Base-by-base conservation (phyloP, 2,113 vertebrate species). In the Lates calcarifer region DNA sequence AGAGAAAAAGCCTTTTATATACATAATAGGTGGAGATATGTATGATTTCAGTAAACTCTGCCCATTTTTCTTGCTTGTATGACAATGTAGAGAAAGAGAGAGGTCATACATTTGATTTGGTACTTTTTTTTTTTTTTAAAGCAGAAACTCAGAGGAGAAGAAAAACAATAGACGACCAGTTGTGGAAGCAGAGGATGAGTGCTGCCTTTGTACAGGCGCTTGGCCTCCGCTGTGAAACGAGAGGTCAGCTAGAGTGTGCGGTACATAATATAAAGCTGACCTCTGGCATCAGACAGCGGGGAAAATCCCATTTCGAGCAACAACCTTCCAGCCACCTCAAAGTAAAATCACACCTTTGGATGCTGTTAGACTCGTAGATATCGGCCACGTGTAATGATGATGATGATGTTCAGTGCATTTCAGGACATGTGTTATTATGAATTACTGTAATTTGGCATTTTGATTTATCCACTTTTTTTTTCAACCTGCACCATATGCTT, bases 21-120 rank as follows among this genome's bases (percentile, higher is more conserved):
- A 92, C 92, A 94, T 78, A 78, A 86, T 77, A 80, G 47, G 49
- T 75, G 83, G 77, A 79, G 83, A 91, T 87, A 88, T 86, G 87
- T 86, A 29, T 85, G 86, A 71, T 79, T 79, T 89, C 65, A 81
- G 87, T 90, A 87, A 93, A 91, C 81, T 65, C 70, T 35, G 75
- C 17, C 65, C 29, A 18, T 53, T 86, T 73, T 26, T 71, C 49
- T 70, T 57, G 39, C 35, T 37, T 6, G 20, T 68, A 65, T 57
- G 76, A 79, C 6, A 6, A 55, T 53, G 57, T 74, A 35, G 6
- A 26, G 29, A 43, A 60, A 73, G 18, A 75, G 66, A 82, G 69
- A 53, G 57, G 83, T 77, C 77, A 85, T 63, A 71, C 55, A 73
- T 79, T 55, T 58, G 56, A 84, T 90, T 88, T 89, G 71, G 69